Evolutionary conservation across 1,140 invertebrate species (phyloP), one percentile per base, ranked within the genome.

Genomic region (Ceratosolen solmsi): DNA sequence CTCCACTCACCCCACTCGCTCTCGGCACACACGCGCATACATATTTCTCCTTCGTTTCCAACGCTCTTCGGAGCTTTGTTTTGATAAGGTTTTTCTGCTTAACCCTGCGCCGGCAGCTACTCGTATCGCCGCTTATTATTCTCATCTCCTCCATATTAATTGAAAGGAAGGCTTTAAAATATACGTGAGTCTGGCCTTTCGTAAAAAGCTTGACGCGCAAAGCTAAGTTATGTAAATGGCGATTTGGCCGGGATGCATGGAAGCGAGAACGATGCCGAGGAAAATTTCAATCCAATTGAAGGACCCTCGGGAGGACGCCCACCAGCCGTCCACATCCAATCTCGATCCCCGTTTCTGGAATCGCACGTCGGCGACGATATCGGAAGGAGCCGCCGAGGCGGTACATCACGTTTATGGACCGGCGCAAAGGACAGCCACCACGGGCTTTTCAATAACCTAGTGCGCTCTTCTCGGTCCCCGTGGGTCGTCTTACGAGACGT

Each of bases 81-180:
- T 73, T 80, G 56, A 58, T 72, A 70, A 85, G 82, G 85, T 87
- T 84, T 85, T n/a, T n/a, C n/a, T n/a, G n/a, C n/a, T n/a, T n/a
- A n/a, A n/a, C n/a, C 80, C 82, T 9, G 36, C 15, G 9, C 1
- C 17, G 38, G 22, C 11, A 36, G 20, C 33, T n/a, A n/a, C n/a
- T 38, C 63, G 33, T 4, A 2, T 9, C 33, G 13, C 27, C 9
- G 58, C n/a, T 27, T n/a, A n/a, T 30, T 15, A 63, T 63, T 30
- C 9, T 51, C 27, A 33, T 33, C 15, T 30, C 15, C 36, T 36
- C 15, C 30, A n/a, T 36, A 56, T 74, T 74, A 56, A 74, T 54
- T 56, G 49, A 49, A 49, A 49, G 25, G 41, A 68, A 36, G 27
- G 15, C 33, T 49, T 15, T 17, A 20, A 49, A 46, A n/a, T 30